Evolutionary conservation across 2,797 vertebrate species (phyloP).

Genomic region (Gambelia wislizenii): DNA sequence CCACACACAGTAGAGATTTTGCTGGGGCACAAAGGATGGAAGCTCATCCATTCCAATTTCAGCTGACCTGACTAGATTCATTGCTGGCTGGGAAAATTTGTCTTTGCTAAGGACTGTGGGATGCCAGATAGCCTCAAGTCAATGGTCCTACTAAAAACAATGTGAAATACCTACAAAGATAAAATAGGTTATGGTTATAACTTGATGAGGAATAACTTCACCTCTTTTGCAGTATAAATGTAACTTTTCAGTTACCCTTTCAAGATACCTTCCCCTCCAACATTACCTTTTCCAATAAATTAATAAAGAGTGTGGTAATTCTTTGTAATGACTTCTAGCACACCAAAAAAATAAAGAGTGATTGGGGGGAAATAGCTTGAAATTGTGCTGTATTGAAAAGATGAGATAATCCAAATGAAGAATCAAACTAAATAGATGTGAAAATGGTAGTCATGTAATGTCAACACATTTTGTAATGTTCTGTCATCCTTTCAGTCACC

Average conservation of each 20-base stretch:
- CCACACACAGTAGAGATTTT: neutral
- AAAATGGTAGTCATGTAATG: neutral
- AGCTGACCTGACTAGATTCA: neutral
- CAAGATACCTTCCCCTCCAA: neutral
- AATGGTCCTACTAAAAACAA: neutral
- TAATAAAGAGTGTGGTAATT: neutral
- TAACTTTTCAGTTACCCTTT: neutral
- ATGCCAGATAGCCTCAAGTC: neutral
- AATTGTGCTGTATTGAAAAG: neutral
- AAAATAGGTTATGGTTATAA: too few relatives aligned
- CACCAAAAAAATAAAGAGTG: neutral
- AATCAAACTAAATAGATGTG: neutral
- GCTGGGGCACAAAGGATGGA: neutral
- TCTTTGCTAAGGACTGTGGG: neutral
- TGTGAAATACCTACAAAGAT: neutral
- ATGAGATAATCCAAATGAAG: slow-evolving; percentile 1
- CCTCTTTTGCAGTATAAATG: too few relatives aligned
- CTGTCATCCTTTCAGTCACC: neutral
- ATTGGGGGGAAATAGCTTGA: neutral
- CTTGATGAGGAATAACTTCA: too few relatives aligned
- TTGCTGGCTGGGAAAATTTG: too few relatives aligned
- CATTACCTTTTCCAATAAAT: neutral
- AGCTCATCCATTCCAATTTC: neutral
- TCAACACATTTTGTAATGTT: slow-evolving; percentile 9
- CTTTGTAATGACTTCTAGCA: neutral